A percentile compares a stretch with the other conserved stretches of the same genome.
These are phyloP conservation scores for Lithophane ornitopus DNA, from an alignment of 2,888 invertebrate species.

Conservation along the genomic window DNA sequence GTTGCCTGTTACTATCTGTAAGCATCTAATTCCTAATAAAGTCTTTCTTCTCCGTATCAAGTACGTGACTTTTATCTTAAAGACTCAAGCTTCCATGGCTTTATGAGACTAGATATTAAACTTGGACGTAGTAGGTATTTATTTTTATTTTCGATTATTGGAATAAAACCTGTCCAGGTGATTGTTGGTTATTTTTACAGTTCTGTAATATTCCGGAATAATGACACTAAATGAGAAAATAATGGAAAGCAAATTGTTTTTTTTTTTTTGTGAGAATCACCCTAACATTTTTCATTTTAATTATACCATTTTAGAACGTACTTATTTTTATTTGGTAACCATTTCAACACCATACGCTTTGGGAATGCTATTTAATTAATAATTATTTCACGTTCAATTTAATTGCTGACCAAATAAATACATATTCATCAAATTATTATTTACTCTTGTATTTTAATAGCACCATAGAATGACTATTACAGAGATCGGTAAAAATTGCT, in stretches of 20 bases:
- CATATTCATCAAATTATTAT: not conserved
- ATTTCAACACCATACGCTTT: not conserved
- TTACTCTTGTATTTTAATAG: not conserved
- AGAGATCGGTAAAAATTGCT: not conserved
- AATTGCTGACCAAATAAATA: not conserved
- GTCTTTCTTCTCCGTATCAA: constrained; percentile 41
- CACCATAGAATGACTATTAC: not conserved
- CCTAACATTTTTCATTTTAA: constrained; percentile 14
- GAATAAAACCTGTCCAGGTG: constrained; percentile 5
- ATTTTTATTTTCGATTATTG: constrained; percentile 33
- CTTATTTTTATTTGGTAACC: constrained; percentile 13
- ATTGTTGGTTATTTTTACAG: constrained; percentile 15
- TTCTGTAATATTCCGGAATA: not conserved
- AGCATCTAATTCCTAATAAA: constrained; percentile 53
- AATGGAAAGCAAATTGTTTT: constrained; percentile 25
- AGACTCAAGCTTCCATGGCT: constrained; percentile 18
- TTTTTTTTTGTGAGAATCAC: constrained; percentile 24
- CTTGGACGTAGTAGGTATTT: constrained; percentile 24
- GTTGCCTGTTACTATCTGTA: constrained; percentile 49
- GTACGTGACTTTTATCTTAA: constrained; percentile 62
- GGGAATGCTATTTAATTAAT: not conserved
- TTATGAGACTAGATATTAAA: constrained; percentile 17
- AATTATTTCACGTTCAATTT: not conserved
- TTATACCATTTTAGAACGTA: not conserved
- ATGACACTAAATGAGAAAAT: constrained; percentile 29